Evolutionary conservation across 2,888 invertebrate genomes (phyloP).

Genomic region (Diplazon laetatorius): DNA sequence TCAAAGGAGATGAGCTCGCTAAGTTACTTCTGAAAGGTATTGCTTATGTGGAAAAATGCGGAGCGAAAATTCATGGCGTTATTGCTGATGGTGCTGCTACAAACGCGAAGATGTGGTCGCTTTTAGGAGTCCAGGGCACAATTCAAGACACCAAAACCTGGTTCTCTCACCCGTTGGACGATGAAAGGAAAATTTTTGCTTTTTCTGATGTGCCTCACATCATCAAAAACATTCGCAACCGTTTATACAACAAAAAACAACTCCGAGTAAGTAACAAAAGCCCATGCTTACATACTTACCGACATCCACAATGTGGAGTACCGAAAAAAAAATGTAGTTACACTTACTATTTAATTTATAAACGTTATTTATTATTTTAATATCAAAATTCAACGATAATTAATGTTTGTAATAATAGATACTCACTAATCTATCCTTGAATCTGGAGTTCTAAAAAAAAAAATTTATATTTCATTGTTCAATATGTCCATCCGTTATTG

Average conservation of each 20-base stretch:
- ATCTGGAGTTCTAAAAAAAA: no score
- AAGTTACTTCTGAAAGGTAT: slow-evolving; percentile 64
- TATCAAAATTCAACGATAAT: neutral
- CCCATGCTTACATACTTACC: no score
- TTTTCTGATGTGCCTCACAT: slow-evolving; percentile 17
- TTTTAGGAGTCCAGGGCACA: neutral
- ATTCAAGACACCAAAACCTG: slow-evolving; percentile 11
- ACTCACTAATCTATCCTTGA: no score
- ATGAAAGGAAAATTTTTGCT: slow-evolving; percentile 13
- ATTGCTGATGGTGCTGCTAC: slow-evolving; percentile 30
- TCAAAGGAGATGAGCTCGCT: slow-evolving; percentile 51
- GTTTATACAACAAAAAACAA: slow-evolving; percentile 8
- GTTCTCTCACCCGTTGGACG: slow-evolving; percentile 11
- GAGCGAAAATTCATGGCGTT: slow-evolving; percentile 47
- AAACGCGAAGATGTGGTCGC: neutral
- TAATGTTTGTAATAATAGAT: no score
- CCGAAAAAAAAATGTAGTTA: neutral
- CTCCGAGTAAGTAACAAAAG: slow-evolving; percentile 2
- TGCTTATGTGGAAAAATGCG: slow-evolving; percentile 11
- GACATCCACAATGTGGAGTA: no score
- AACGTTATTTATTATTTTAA: no score
- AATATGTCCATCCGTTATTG: no score
- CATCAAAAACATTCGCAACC: slow-evolving; percentile 6
- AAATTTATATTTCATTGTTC: no score
- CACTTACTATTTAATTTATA: no score